Percentiles rank a stretch among this genome's conserved stretches.
Evolutionary conservation across 2,113 vertebrate genomes (phyloP).

Genomic region (Oreotragus oreotragus): DNA sequence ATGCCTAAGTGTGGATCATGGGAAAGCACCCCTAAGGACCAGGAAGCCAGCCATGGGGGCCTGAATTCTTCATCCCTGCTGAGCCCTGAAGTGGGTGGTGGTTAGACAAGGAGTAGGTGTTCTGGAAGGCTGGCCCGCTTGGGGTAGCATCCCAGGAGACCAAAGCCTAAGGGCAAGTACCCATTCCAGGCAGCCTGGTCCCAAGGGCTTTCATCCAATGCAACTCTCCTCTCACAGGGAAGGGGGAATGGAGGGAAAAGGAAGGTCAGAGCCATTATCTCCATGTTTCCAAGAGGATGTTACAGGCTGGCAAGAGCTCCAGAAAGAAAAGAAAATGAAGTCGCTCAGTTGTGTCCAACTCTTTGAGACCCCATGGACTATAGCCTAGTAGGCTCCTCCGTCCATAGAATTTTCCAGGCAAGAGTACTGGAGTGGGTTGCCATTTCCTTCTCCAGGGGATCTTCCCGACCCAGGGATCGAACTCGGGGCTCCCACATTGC

Average conservation of each 20-base stretch:
- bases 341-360: background rate
- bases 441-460: too few species aligned
- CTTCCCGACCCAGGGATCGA: too few species aligned
- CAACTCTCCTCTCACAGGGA: background rate
- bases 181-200: background rate
- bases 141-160: too few species aligned
- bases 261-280: background rate
- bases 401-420: too few species aligned
- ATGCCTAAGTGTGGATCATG: background rate
- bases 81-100: background rate
- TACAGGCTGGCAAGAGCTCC: background rate
- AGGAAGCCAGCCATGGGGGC: background rate
- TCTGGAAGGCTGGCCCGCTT: background rate
- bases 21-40: too few species aligned
- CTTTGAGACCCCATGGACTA: too few species aligned
- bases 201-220: background rate
- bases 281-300: background rate
- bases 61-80: too few species aligned
- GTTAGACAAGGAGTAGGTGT: background rate
- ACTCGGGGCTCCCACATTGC: too few species aligned
- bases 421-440: too few species aligned
- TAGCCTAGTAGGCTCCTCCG: too few species aligned
- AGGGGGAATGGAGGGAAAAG: too few species aligned
- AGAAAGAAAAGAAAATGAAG: background rate
- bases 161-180: fast-evolving